phyloP scores from a whole-genome alignment of 2,797 vertebrate species.

The Merluccius polli region DNA sequence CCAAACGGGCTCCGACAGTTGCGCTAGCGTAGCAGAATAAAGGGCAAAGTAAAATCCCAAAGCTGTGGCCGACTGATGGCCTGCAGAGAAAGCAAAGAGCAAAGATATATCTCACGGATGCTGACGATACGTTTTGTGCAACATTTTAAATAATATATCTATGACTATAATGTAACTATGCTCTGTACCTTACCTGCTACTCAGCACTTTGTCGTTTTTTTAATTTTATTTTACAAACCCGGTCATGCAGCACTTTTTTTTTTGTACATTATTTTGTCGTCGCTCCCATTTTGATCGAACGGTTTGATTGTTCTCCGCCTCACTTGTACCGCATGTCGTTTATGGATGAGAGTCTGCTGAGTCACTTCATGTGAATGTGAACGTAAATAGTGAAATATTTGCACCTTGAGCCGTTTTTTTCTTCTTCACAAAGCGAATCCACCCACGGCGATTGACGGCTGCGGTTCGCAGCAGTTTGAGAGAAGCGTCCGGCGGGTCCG shows the following conservation, averaged over 20 bases:
- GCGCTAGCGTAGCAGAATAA: no score
- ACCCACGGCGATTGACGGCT: no score
- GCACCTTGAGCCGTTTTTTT: no score
- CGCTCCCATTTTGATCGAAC: background rate
- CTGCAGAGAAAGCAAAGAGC: background rate
- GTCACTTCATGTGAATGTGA: no score
- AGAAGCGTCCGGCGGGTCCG: no score
- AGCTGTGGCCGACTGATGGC: background rate
- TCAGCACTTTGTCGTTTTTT: background rate
- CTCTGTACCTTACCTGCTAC: background rate
- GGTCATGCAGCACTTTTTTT: background rate
- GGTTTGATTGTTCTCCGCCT: background rate
- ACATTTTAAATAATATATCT: background rate
- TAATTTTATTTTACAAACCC: background rate
- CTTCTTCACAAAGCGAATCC: no score
- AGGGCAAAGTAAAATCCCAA: no score
- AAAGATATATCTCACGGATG: background rate
- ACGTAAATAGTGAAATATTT: no score
- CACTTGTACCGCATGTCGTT: no score
- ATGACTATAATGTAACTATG: background rate
- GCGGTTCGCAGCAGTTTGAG: no score
- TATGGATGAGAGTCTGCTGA: no score
- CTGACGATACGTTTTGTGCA: background rate
- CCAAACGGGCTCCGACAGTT: no score
- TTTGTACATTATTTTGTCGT: background rate